A percentile compares a stretch with the other conserved stretches of the same genome.
These are phyloP conservation scores for Sogatella furcifera DNA, from an alignment of 1,140 invertebrate genomes.

Conservation along the genomic window DNA sequence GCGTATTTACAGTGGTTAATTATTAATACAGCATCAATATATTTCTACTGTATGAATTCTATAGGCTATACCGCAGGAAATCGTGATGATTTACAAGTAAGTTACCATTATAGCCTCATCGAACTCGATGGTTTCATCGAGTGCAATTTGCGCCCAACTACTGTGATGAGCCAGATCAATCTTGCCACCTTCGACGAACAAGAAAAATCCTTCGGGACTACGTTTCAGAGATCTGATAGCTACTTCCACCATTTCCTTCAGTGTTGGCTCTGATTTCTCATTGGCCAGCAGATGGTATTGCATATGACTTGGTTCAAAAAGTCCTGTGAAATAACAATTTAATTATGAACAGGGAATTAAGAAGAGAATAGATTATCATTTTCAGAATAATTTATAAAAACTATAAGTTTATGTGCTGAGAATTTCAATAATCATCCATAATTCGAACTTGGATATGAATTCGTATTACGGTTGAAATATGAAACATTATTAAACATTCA, in stretches of 20 bases:
- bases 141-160: conserved; percentile 44
- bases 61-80: too few species aligned
- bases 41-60: too few species aligned
- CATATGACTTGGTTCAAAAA: conserved; percentile 25
- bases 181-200: conserved; percentile 60
- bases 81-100: not conserved
- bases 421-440: too few species aligned
- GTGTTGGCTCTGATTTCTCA: conserved; percentile 40
- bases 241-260: conserved; percentile 69
- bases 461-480: too few species aligned
- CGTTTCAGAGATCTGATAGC: conserved; percentile 64
- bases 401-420: too few species aligned
- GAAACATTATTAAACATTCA: too few species aligned
- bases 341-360: too few species aligned
- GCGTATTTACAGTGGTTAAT: too few species aligned
- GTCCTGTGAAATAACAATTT: conserved; percentile 12
- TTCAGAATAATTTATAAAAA: too few species aligned
- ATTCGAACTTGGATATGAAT: too few species aligned
- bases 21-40: too few species aligned
- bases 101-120: not conserved
- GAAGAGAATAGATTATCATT: too few species aligned
- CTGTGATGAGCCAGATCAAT: conserved; percentile 66
- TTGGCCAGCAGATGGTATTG: conserved; percentile 36
- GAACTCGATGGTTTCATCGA: conserved; percentile 58
- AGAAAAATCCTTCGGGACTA: conserved; percentile 54